Base-by-base conservation (phyloP, 2,888 invertebrate genomes). In the Orthonevra nobilis region DNA sequence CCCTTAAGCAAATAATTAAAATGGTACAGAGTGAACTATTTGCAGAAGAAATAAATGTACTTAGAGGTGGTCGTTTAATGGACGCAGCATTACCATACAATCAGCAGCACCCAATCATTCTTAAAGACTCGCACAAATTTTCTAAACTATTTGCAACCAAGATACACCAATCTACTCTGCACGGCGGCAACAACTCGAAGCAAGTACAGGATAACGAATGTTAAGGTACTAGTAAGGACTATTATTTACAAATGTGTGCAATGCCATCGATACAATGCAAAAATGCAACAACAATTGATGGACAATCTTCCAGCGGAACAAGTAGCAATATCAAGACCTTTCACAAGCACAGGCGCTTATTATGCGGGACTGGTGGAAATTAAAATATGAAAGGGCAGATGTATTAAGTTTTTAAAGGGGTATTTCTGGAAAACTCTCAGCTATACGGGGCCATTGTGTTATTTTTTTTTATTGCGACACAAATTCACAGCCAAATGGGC, bases 301-400 rank as follows among this genome's bases (percentile, higher is more conserved):
- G 83, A 81, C 4, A 61, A 83, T 60, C 56, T 85, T 12, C 85
- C 85, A 6, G 7, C 19, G 9, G 26, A 19, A 15, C 12, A 70
- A 32, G 56, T 79, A 3, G 12, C 6, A 3, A 66, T 44, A 46
- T 28, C 44, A 6, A 46, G 48, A 20, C 81, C 82, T 46, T 83
- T 83, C 32, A 14, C 32, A 1, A 30, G 52, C 15, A 66, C 61
- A 5, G 82, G 81, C 0, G 50, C 81, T 1, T 83, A 83, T 46
- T 83, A 73, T 54, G 81, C 70, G 5, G 83, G 82, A 15, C 83
- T 82, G 3, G 48, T 82, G 28, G 40, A 44, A 6, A 60, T 82
- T 5, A 81, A 20, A 9, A 7, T 20, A n/a, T 42, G 42, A 14
- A 42, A 23, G 9, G 42, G 10, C 3, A 42, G 38, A 36, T 46